phyloP scores from a whole-genome alignment of 2,113 vertebrate species.

The Cavia aperea region DNA sequence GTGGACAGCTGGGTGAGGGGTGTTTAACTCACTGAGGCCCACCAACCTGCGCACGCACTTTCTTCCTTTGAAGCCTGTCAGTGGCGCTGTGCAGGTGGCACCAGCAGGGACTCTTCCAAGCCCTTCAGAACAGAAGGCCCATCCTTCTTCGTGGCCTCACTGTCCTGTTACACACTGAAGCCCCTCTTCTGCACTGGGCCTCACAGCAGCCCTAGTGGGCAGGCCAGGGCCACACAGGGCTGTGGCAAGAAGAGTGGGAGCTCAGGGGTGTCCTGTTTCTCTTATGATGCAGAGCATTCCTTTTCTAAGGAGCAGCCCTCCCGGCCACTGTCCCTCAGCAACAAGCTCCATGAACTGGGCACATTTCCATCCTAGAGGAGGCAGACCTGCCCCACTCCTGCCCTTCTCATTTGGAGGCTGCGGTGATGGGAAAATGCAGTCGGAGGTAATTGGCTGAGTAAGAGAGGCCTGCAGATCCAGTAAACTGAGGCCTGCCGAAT shows the following conservation, averaged over 20 bases:
- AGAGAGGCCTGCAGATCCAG: neutral
- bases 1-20: neutral
- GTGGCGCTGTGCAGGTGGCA: accelerated
- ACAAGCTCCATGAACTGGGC: too few relatives aligned
- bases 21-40: neutral
- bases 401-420: neutral
- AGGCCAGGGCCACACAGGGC: neutral
- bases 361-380: neutral
- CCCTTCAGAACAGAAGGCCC: neutral
- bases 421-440: too few relatives aligned
- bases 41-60: accelerated
- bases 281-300: neutral
- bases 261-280: neutral
- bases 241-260: neutral
- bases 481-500: neutral
- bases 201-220: neutral
- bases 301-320: neutral
- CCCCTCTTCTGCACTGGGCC: neutral
- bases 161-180: neutral
- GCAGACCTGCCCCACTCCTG: accelerated
- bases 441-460: neutral
- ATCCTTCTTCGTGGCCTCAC: neutral
- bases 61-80: neutral
- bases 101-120: neutral
- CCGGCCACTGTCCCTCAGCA: neutral